Conservation (phyloP, 2,797 vertebrate genomes). For the Tadarida brasiliensis region DNA sequence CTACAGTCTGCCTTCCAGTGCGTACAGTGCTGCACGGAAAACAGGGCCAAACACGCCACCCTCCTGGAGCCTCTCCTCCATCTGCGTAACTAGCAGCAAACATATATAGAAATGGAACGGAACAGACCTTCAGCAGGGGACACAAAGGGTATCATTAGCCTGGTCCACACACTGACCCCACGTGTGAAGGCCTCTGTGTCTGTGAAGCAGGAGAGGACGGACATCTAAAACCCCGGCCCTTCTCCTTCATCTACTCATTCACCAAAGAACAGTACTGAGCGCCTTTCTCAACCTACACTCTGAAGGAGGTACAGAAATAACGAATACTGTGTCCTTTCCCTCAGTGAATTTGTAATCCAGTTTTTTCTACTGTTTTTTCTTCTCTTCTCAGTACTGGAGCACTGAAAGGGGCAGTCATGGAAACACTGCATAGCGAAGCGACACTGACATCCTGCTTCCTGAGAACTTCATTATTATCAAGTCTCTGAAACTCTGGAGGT, state of each 20-base stretch:
- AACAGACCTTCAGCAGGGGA: too few species aligned
- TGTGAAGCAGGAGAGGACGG: too few species aligned
- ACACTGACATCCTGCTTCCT: not conserved
- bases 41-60: too few species aligned
- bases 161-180: too few species aligned
- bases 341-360: not conserved
- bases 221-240: too few species aligned
- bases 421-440: not conserved
- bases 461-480: not conserved
- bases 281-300: not conserved
- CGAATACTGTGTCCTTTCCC: not conserved
- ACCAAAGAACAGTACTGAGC: not conserved
- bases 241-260: not conserved
- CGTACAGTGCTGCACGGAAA: too few species aligned
- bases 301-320: not conserved
- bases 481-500: not conserved
- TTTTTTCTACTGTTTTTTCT: not conserved
- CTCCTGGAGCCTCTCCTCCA: too few species aligned
- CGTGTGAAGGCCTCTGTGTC: too few species aligned
- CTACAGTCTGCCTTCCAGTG: not conserved
- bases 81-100: too few species aligned
- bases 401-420: not conserved
- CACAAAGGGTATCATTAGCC: too few species aligned
- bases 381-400: not conserved
- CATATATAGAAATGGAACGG: too few species aligned